Evolutionary conservation across 1,140 invertebrate species (phyloP).

Genomic region (Drosophila melanica): DNA sequence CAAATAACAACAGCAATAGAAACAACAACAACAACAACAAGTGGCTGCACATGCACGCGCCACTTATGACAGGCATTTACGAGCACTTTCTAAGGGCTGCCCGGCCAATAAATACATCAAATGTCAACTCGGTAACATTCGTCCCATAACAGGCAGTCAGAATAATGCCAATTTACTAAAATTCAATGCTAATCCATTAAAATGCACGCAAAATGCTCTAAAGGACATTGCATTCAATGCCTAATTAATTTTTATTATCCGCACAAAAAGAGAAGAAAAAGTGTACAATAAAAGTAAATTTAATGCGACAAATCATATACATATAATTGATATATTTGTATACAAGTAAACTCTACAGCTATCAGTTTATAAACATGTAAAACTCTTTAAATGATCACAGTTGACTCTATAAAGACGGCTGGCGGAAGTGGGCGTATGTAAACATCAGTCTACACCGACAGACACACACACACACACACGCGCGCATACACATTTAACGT

Average conservation of each 20-base stretch:
- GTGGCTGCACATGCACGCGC: conserved; percentile 25
- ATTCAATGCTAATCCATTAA: conserved; percentile 19
- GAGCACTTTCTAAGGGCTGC: conserved; percentile 55
- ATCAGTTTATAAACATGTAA: conserved; percentile 5
- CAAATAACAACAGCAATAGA: conserved; percentile 31
- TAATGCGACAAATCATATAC: conserved; percentile 35
- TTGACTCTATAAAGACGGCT: neutral
- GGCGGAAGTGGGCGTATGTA: conserved; percentile 18
- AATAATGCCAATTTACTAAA: conserved; percentile 32
- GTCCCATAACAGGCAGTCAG: conserved; percentile 17
- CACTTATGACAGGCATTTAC: conserved; percentile 61
- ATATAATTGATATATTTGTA: conserved; percentile 14
- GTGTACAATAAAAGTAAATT: conserved; percentile 32
- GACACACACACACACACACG: conserved; percentile 13
- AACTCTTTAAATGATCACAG: conserved; percentile 43
- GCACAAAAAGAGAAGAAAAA: conserved; percentile 48
- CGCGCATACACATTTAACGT: neutral
- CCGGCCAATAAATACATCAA: conserved; percentile 57
- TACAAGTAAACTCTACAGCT: neutral
- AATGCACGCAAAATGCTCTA: conserved; percentile 22
- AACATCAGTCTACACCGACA: neutral
- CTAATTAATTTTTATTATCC: conserved; percentile 70
- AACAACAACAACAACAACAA: conserved; percentile 22
- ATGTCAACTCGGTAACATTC: conserved; percentile 39
- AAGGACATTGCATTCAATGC: conserved; percentile 45